A percentile compares a stretch with the other conserved stretches of the same genome.
phyloP scores from a whole-genome alignment of 2,888 invertebrate genomes.

The Melinopterus prodromus region DNA sequence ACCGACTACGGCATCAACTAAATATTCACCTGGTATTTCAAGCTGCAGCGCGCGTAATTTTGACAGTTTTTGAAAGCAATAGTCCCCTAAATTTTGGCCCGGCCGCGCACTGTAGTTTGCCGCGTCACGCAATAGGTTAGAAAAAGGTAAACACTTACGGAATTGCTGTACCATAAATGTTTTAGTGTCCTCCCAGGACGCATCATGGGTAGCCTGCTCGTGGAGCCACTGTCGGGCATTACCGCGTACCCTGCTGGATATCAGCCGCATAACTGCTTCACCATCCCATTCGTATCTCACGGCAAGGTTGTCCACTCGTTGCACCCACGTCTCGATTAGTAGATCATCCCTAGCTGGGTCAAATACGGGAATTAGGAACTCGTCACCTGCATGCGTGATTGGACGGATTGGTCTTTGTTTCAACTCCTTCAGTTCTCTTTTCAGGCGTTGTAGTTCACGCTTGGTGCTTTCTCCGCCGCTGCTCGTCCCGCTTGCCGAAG shows the following conservation, averaged over 20 bases:
- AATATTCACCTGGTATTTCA: no score
- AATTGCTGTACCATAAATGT: no score
- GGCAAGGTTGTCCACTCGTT: conserved; percentile 29
- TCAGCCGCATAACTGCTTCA: conserved; percentile 31
- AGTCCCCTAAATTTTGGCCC: no score
- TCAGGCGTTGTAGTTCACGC: background rate
- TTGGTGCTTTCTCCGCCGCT: background rate
- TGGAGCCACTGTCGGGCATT: conserved; percentile 38
- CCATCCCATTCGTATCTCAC: conserved; percentile 38
- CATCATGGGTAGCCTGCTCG: conserved; percentile 25
- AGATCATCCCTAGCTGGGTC: conserved; percentile 23
- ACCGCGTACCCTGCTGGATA: conserved; percentile 32
- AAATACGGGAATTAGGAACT: conserved; percentile 19
- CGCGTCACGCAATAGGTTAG: no score
- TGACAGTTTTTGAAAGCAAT: no score
- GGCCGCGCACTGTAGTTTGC: no score
- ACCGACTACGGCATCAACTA: no score
- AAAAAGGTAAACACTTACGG: no score
- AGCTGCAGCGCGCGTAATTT: no score
- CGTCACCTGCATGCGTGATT: conserved; percentile 17
- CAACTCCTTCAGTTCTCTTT: background rate
- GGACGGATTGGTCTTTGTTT: background rate
- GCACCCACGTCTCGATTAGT: conserved; percentile 22
- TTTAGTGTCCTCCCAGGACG: conserved; percentile 27
- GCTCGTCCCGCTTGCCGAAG: background rate